Conservation (phyloP, 2,888 invertebrate genomes). For the Pocota personata region DNA sequence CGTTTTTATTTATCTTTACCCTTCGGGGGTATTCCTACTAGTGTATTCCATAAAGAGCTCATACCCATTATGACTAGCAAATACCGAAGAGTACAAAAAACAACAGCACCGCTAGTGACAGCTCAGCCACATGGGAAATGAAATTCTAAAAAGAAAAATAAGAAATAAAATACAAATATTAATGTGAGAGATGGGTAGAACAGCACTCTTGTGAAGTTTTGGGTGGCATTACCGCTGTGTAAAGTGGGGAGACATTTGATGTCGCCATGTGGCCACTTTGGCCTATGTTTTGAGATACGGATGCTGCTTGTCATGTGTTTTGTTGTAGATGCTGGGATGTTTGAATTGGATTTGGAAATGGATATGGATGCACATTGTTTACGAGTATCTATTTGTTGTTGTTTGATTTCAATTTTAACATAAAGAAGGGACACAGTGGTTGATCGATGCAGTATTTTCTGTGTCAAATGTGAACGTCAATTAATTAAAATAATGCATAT, state of each 20-base stretch:
- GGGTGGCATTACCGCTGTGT: conserved; percentile 17
- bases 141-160: not conserved
- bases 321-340: not conserved
- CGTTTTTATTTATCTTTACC: conserved; percentile 51
- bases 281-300: conserved; percentile 18
- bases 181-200: conserved; percentile 23
- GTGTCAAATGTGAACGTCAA: conserved; percentile 58
- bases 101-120: conserved; percentile 21
- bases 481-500: conserved; percentile 33
- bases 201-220: conserved; percentile 39
- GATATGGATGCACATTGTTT: conserved; percentile 27
- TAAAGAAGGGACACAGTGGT: conserved; percentile 5
- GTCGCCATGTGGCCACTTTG: conserved; percentile 61
- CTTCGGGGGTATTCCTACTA: conserved; percentile 18
- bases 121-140: conserved; percentile 63
- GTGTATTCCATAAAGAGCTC: conserved; percentile 3
- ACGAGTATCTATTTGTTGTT: conserved; percentile 29
- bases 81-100: not conserved
- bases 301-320: conserved; percentile 45
- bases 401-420: conserved; percentile 18
- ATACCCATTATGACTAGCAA: conserved; percentile 11
- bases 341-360: conserved; percentile 39
- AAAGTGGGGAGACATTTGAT: conserved; percentile 42
- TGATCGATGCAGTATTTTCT: conserved; percentile 5
- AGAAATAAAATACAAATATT: conserved; percentile 19